Base-by-base conservation (phyloP, 2,888 invertebrate species). In the Netelia virgata region DNA sequence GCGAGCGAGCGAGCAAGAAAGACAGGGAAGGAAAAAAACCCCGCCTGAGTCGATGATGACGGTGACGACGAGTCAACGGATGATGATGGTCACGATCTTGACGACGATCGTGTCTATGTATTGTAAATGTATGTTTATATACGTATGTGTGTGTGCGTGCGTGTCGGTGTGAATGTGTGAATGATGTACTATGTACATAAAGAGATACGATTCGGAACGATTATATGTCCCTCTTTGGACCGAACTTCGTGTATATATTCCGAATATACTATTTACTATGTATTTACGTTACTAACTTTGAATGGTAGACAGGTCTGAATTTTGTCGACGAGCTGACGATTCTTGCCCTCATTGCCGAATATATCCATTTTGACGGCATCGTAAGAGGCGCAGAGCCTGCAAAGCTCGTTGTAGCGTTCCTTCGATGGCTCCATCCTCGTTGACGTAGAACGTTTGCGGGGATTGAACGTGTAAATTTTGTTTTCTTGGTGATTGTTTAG, bases 311-410 rank as follows among this genome's bases (percentile, higher is more conserved):
- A 94, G 72, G 93, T 92, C 84, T 94, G 92, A 82, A 94, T 94
- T 88, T 94, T 94, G 89, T 94, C 93, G 84, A 93, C 92, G 86
- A 94, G 92, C 83, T 94, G 94, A 85, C 94, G 92, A 89, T 93
- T 92, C 85, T 90, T 92, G 75, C 94, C 94, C 85, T 94, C 94
- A 87, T 93, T 92, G 74, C 94, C 93, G 90, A 94, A 94, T 81
- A 94, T 93, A 88, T 94, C 93, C 92, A 94, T 93, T 90, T 94
- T 94, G 85, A 94, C 93, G 85, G 93, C 93, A 88, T 94, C 94
- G 90, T 93, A 93, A 63, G 93, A 93, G 85, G 94, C 94, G 90
- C 94, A 94, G 72, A 94, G 92, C 87, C 94, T 92, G 90, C 94
- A 94, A 5, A 94, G 92, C 86, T 94, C 93, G 83, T 93, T 90